Percentiles rank a stretch among this genome's conserved stretches.
phyloP scores from a whole-genome alignment of 1,140 invertebrate genomes.

The Pseudomyrmex gracilis region DNA sequence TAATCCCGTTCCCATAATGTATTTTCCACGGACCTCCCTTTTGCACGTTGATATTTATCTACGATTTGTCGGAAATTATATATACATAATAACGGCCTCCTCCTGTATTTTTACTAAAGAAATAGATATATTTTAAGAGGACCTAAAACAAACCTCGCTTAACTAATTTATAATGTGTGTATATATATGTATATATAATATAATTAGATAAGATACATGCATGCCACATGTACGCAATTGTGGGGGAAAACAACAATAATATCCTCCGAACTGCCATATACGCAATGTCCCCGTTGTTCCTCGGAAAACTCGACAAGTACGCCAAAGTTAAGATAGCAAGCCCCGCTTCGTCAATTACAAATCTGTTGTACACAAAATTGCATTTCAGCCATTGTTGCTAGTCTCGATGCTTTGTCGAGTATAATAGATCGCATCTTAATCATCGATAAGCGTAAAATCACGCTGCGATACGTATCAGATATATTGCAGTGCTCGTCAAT shows the following conservation, averaged over 20 bases:
- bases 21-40: slow-evolving; percentile 28
- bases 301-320: slow-evolving; percentile 17
- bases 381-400: slow-evolving; percentile 31
- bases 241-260: slow-evolving; percentile 26
- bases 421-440: slow-evolving; percentile 20
- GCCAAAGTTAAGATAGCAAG: slow-evolving; percentile 47
- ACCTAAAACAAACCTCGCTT: slow-evolving; percentile 43
- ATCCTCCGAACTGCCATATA: slow-evolving; percentile 14
- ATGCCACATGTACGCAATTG: slow-evolving; percentile 35
- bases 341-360: slow-evolving; percentile 30
- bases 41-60: slow-evolving; percentile 58
- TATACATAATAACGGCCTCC: slow-evolving; percentile 20
- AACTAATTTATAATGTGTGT: slow-evolving; percentile 66
- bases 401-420: slow-evolving; percentile 26
- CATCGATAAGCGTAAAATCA: slow-evolving; percentile 30
- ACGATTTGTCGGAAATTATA: slow-evolving; percentile 29
- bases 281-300: slow-evolving; percentile 8
- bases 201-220: slow-evolving; percentile 34
- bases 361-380: slow-evolving; percentile 32
- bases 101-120: slow-evolving; percentile 41
- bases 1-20: slow-evolving; percentile 33
- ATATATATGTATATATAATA: slow-evolving; percentile 46
- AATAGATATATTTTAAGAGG: slow-evolving; percentile 54
- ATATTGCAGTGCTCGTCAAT: slow-evolving; percentile 22
- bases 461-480: slow-evolving; percentile 15